Evolutionary conservation across 2,888 invertebrate species (phyloP).

Genomic region (Yponomeuta evonymella): DNA sequence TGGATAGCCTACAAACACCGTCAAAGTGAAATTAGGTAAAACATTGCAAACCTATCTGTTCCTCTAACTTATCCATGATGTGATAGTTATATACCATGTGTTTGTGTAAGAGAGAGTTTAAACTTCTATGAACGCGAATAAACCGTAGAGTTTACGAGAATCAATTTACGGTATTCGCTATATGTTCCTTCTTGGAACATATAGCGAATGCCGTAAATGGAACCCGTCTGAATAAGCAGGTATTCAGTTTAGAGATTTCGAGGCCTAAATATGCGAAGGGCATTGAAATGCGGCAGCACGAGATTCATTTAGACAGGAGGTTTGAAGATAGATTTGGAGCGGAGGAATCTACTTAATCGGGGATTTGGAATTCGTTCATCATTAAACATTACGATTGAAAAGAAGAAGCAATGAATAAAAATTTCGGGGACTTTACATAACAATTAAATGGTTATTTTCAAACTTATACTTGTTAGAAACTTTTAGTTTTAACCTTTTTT

Average conservation of each 20-base stretch:
- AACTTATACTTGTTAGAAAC: no score
- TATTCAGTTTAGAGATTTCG: background rate
- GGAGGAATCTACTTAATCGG: background rate
- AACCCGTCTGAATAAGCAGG: no score
- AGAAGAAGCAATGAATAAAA: background rate
- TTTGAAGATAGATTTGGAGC: background rate
- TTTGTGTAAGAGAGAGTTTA: no score
- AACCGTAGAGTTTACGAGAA: no score
- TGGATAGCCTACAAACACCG: conserved; percentile 14
- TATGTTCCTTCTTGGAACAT: background rate
- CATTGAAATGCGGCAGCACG: background rate
- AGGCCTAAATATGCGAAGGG: background rate
- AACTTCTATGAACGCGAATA: no score
- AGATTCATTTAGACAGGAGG: background rate
- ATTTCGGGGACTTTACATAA: background rate
- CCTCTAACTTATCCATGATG: background rate
- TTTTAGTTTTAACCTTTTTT: no score
- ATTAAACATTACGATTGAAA: background rate
- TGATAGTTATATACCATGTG: no score
- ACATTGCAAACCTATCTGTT: background rate
- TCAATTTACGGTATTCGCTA: no score
- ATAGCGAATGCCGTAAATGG: no score
- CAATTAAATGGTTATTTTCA: background rate
- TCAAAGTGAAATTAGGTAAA: conserved; percentile 12
- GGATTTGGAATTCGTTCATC: background rate